Evolutionary conservation across 2,113 vertebrate genomes (phyloP).

Genomic region (Petrocephalus microphthalmus): DNA sequence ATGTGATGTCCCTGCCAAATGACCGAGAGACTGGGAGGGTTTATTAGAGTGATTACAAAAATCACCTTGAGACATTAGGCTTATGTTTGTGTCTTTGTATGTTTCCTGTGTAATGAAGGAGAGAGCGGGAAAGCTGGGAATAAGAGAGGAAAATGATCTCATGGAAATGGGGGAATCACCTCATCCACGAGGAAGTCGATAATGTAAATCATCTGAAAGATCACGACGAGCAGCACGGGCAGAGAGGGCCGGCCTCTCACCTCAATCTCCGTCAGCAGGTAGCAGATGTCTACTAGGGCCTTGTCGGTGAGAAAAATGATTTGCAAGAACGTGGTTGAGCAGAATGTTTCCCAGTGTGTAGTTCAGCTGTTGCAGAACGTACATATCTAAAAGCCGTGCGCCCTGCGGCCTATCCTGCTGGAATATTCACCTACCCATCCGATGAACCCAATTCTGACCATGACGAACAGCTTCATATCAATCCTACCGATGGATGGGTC

Average conservation of each 20-base stretch:
- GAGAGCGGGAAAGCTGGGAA: not conserved
- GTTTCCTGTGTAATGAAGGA: not conserved
- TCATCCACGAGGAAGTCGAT: conserved; percentile 40
- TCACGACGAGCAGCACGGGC: conserved; percentile 25
- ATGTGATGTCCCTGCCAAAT: not conserved
- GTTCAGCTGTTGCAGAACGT: not conserved
- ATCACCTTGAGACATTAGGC: not conserved
- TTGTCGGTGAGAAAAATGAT: conserved; percentile 10
- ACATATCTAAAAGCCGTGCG: not conserved
- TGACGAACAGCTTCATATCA: conserved; percentile 39
- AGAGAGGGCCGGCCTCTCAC: conserved; percentile 15
- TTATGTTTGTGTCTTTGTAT: not conserved
- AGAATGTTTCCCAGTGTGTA: not conserved
- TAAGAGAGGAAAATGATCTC: not conserved
- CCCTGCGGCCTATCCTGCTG: not conserved
- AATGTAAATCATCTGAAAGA: conserved; percentile 41
- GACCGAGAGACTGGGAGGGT: not conserved
- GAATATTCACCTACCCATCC: conserved; percentile 39
- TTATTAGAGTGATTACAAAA: not conserved
- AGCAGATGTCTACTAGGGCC: conserved; percentile 33
- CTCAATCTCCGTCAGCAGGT: conserved; percentile 34
- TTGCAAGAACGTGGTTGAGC: not conserved
- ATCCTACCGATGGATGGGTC: conserved; percentile 36
- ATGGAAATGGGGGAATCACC: conserved; percentile 12
- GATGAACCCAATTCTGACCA: conserved; percentile 42